Evolutionary conservation across 2,797 vertebrate species (phyloP).

Genomic region (Thaleichthys pacificus): DNA sequence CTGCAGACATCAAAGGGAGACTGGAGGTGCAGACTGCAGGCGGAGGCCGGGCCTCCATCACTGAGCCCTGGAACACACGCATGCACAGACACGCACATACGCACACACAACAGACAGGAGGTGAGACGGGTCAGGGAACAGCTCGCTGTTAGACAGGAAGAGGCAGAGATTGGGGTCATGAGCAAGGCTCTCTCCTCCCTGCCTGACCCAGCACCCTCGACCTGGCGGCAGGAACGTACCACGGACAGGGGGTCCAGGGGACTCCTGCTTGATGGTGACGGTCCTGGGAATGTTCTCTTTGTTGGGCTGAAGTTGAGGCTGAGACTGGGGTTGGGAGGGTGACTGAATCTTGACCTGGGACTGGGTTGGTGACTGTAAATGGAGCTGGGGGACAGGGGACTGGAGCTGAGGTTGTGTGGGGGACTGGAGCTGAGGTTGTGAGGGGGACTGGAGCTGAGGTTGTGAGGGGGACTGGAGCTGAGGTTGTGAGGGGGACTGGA

Average conservation of each 20-base stretch:
- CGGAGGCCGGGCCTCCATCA: slow-evolving; percentile 60
- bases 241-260: slow-evolving; percentile 68
- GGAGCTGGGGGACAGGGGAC: no score
- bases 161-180: neutral
- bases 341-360: neutral
- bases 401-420: no score
- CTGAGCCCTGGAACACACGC: slow-evolving; percentile 42
- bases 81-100: slow-evolving; percentile 9
- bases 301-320: slow-evolving; percentile 52
- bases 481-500: no score
- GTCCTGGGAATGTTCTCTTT: slow-evolving; percentile 68
- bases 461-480: no score
- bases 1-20: slow-evolving; percentile 81
- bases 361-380: neutral
- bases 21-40: slow-evolving; percentile 74
- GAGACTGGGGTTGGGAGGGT: slow-evolving; percentile 55
- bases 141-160: neutral
- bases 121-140: neutral
- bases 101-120: slow-evolving; percentile 3
- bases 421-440: no score
- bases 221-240: slow-evolving; percentile 48
- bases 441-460: no score
- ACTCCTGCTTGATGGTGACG: slow-evolving; percentile 74
- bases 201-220: neutral
- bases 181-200: neutral